phyloP scores from a whole-genome alignment of 2,888 invertebrate genomes.

The Idaea biselata region DNA sequence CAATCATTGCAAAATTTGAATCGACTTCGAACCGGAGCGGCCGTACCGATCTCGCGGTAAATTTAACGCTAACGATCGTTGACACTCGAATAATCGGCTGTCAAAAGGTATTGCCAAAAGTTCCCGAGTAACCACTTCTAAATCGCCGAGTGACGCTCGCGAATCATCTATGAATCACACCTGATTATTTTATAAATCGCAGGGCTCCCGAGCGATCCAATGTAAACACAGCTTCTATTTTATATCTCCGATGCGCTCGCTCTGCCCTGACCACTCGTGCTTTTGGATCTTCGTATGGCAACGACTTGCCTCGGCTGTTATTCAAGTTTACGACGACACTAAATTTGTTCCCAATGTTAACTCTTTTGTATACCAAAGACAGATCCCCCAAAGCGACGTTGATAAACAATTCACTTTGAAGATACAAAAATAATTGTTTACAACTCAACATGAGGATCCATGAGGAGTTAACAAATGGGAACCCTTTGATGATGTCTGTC shows the following conservation, averaged over 20 bases:
- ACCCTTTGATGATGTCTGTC: constrained; percentile 32
- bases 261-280: constrained; percentile 12
- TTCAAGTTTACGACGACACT: constrained; percentile 57
- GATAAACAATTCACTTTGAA: constrained; percentile 68
- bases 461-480: constrained; percentile 42
- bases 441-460: constrained; percentile 41
- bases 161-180: constrained; percentile 65
- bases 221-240: constrained; percentile 49
- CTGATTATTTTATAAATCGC: constrained; percentile 72
- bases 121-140: constrained; percentile 52
- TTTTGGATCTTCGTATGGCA: constrained; percentile 38
- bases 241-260: constrained; percentile 22
- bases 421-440: constrained; percentile 65
- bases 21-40: constrained; percentile 30
- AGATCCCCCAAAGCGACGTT: constrained; percentile 46
- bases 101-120: constrained; percentile 74
- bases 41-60: constrained; percentile 56
- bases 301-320: constrained; percentile 47
- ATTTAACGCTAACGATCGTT: constrained; percentile 68
- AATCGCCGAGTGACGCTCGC: constrained; percentile 61
- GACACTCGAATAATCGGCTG: constrained; percentile 75
- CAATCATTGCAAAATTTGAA: constrained; percentile 43
- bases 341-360: constrained; percentile 63
- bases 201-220: constrained; percentile 35
- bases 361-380: constrained; percentile 57